phyloP scores from a whole-genome alignment of 2,888 invertebrate genomes.

The Epirrita christyi region DNA sequence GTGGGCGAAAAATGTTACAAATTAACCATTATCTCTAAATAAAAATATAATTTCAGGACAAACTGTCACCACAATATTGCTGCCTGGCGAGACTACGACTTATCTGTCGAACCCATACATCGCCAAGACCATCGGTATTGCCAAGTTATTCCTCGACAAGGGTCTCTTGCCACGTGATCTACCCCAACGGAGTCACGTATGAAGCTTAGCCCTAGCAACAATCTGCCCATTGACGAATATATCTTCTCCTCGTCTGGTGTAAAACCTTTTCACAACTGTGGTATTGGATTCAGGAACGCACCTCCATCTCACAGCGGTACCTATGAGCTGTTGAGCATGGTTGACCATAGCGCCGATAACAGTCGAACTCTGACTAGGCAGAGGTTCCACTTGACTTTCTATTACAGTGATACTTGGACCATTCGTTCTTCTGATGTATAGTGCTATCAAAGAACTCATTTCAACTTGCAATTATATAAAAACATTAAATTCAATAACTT shows the following conservation, averaged over 20 bases:
- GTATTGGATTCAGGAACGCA: conserved; percentile 47
- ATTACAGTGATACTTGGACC: conserved; percentile 31
- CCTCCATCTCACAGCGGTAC: conserved; percentile 49
- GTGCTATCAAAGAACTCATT: neutral
- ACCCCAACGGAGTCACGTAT: conserved; percentile 50
- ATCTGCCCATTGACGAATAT: conserved; percentile 27
- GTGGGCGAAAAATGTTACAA: too few relatives aligned
- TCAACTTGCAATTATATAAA: neutral
- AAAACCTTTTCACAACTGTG: conserved; percentile 49
- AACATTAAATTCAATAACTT: too few relatives aligned
- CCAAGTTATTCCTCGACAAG: conserved; percentile 47
- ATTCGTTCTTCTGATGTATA: neutral
- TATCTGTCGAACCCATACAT: conserved; percentile 46
- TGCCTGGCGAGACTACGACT: conserved; percentile 43
- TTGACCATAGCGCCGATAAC: conserved; percentile 39
- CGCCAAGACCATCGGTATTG: conserved; percentile 46
- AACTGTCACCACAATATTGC: conserved; percentile 41
- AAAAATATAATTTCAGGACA: conserved; percentile 40
- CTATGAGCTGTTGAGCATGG: conserved; percentile 55
- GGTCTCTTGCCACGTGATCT: conserved; percentile 50
- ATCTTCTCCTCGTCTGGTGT: conserved; percentile 29
- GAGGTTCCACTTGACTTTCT: conserved; percentile 51
- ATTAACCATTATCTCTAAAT: too few relatives aligned
- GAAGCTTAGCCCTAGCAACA: conserved; percentile 52
- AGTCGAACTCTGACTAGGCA: conserved; percentile 47